A percentile compares a stretch with the other conserved stretches of the same genome.
Conservation (phyloP, 1,140 invertebrate species). For the Brachionus asplanchnoidis region DNA sequence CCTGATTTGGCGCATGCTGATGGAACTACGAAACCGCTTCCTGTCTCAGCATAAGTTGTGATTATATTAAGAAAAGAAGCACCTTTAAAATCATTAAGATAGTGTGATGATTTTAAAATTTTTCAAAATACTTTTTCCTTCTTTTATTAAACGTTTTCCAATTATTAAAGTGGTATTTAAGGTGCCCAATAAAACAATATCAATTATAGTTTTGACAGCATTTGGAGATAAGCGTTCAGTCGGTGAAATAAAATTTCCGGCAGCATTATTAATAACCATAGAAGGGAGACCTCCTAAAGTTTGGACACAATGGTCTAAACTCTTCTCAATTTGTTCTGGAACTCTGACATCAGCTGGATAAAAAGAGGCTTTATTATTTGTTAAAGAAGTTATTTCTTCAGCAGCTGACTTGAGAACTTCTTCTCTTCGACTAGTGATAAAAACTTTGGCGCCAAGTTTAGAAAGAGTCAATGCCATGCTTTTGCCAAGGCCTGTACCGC, state of each 20-base stretch:
- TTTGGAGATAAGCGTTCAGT: constrained; percentile 61
- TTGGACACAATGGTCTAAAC: constrained; percentile 59
- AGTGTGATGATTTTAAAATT: not conserved
- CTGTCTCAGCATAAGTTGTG: constrained; percentile 61
- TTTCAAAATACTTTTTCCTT: constrained; percentile 52
- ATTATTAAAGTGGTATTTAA: constrained; percentile 61
- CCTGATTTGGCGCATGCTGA: constrained; percentile 62
- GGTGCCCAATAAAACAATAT: constrained; percentile 62
- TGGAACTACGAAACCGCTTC: constrained; percentile 62
- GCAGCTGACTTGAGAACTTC: constrained; percentile 60
- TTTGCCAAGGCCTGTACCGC: constrained; percentile 62
- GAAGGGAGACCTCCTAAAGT: constrained; percentile 59
- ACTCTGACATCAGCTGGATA: constrained; percentile 59
- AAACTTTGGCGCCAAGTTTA: constrained; percentile 60
- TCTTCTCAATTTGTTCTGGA: constrained; percentile 54
- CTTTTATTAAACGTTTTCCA: constrained; percentile 61
- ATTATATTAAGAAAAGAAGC: constrained; percentile 61
- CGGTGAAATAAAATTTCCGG: constrained; percentile 63
- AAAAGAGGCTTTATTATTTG: constrained; percentile 57
- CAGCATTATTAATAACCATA: constrained; percentile 63
- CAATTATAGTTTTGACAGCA: constrained; percentile 60
- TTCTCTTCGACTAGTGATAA: constrained; percentile 60
- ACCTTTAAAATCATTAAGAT: constrained; percentile 48
- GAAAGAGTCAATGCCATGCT: constrained; percentile 61
- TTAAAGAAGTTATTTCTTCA: constrained; percentile 56